Base-by-base conservation (phyloP, 2,797 vertebrate species). In the Spinibarbus caldwelli region DNA sequence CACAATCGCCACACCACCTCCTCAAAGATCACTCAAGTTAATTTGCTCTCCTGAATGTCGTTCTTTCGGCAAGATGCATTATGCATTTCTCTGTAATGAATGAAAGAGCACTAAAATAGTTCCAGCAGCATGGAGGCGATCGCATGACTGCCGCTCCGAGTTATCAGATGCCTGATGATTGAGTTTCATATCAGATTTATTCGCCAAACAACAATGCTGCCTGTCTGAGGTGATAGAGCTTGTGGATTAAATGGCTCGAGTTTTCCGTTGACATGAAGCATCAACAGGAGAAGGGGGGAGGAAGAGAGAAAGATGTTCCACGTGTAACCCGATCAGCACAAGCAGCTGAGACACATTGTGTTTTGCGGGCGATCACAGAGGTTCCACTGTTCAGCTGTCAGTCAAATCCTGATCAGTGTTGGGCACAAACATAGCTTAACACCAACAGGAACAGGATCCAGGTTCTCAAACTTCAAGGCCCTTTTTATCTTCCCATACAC, bases 311-410 rank as follows among this genome's bases (percentile, higher is more conserved):
- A 45, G 52, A 67, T 54, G 59, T 62, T 72, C 78, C 86, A 31
- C 66, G 31, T 78, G 89, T 88, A 90, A 89, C 86, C 57, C 11
- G 83, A 88, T 84, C 89, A 83, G 75, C 17, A 73, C 15, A 72
- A 67, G 80, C 66, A 38, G 62, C 75, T 77, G 72, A 59, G 79
- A 79, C 78, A 78, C 49, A 73, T 38, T 73, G 79, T 83, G 87
- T 84, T 86, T 88, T 83, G 80, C 57, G 79, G 87, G 70, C 80
- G 66, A 82, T 88, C 80, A 81, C 75, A 45, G 78, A 86, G 81
- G 87, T 88, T 88, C 68, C 54, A 83, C 78, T 87, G 80, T 86
- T 87, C 82, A 86, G 76, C 84, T 87, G 89, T 91, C 90, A 87
- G 71, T 86, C 86, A 77, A 54, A 62, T 57, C 76, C 49, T 77